Conservation (phyloP, 2,888 invertebrate genomes). For the Drosophila multiciliata region DNA sequence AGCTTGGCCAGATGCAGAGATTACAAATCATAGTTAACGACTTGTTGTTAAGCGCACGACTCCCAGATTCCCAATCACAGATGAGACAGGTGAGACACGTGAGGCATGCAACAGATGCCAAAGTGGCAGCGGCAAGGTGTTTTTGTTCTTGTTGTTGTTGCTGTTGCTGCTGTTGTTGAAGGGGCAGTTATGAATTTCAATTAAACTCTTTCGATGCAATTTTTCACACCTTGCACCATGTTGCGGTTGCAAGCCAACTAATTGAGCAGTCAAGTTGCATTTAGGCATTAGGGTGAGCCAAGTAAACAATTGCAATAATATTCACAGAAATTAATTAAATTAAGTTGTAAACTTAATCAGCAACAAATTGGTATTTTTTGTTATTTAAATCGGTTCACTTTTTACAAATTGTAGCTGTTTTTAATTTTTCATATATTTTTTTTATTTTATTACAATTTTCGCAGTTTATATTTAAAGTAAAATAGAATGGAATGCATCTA, state of each 20-base stretch:
- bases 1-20: conserved; percentile 48
- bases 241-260: conserved; percentile 25
- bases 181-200: conserved; percentile 58
- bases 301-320: background rate
- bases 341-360: background rate
- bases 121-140: background rate
- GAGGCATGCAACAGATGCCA: background rate
- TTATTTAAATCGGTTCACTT: background rate
- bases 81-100: conserved; percentile 34
- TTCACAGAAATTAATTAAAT: background rate
- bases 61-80: conserved; percentile 41
- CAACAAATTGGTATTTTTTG: background rate
- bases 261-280: conserved; percentile 52
- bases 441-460: background rate
- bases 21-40: conserved; percentile 73
- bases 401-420: background rate
- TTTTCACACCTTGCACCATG: conserved; percentile 60
- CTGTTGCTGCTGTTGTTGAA: background rate
- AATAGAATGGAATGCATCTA: background rate
- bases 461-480: background rate
- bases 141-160: background rate
- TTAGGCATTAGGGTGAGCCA: background rate
- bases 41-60: conserved; percentile 43
- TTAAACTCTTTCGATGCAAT: conserved; percentile 57
- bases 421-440: background rate